Percentiles rank a stretch among this genome's conserved stretches.
phyloP scores from a whole-genome alignment of 1,140 invertebrate species.

The Tetranychus cinnabarinus region DNA sequence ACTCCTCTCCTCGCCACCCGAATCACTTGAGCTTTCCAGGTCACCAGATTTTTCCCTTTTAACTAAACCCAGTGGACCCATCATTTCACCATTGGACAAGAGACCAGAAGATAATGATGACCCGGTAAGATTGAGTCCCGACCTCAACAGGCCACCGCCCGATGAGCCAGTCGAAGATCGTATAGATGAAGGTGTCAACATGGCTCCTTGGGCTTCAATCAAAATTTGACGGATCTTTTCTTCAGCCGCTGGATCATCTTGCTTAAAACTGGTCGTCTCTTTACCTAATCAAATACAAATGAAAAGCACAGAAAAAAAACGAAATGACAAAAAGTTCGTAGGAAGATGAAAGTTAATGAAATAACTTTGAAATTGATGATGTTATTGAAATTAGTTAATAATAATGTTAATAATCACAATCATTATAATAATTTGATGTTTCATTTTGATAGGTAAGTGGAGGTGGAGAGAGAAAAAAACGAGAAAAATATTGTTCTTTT shows the following conservation, averaged over 20 bases:
- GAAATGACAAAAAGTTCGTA: neutral
- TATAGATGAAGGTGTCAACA: slow-evolving; percentile 16
- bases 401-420: too few species aligned
- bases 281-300: slow-evolving; percentile 30
- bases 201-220: slow-evolving; percentile 44
- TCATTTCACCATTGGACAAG: neutral
- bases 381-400: too few species aligned
- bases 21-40: too few species aligned
- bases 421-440: too few species aligned
- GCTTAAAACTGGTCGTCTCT: slow-evolving; percentile 30
- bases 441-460: neutral
- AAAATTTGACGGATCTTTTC: slow-evolving; percentile 82
- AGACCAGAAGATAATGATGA: too few species aligned
- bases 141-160: neutral
- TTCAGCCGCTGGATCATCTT: slow-evolving; percentile 49
- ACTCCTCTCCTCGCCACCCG: too few species aligned
- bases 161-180: neutral
- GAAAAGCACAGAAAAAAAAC: neutral
- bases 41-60: neutral
- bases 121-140: too few species aligned
- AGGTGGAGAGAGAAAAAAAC: neutral
- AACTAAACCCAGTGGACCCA: neutral
- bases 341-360: neutral
- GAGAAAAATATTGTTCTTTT: too few species aligned
- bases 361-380: neutral